Evolutionary conservation across 37 sponge, comb jelly and placozoan genomes (phyloP), one percentile per base, ranked within the genome.

Genomic region (Beroe forskalii): DNA sequence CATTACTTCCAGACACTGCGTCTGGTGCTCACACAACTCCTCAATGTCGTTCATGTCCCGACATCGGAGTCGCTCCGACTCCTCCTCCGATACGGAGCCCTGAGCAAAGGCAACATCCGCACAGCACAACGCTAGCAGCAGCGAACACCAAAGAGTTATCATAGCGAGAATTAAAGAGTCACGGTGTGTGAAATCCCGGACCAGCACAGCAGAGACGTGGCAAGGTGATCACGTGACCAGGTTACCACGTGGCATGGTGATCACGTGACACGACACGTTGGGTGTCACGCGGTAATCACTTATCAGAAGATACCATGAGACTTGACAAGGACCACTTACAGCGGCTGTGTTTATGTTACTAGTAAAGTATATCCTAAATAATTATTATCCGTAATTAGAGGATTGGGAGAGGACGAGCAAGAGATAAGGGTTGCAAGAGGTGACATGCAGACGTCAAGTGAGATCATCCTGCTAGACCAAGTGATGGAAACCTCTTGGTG

Each of bases 11-110:
- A 44, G 9, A 42, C 86, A 80, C 27, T 80, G 86, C 8, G 0
- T 80, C 55, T 80, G 28, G 86, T 80, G 86, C 40, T 80, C 86
- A 80, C 86, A 80, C 28, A 80, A 25, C 28, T 22, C 40, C 86
- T 80, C 86, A 1, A 80, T 44, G 22, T 80, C 86, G 0, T 25
- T 43, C 28, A 80, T 80, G 4, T 80, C 86, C 44, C 86, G 28
- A 23, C 86, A 80, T 44, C 55, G 20, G 30, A 80, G 2, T 9
- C 86, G 20, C 43, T 41, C 72, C 20, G 66, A 6, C 1, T 28
- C 2, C 12, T 12, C 12, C 12, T 48, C 55, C 12, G 6, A 17
- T 48, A 17, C 12, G 55, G 55, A 48, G 6, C 55, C 55, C 6
- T 6, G 12, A 6, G 12, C 6, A 12, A 17, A 17, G 12, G 55